Conservation (phyloP, 2,113 vertebrate genomes). For the Cyprinus carpio region DNA sequence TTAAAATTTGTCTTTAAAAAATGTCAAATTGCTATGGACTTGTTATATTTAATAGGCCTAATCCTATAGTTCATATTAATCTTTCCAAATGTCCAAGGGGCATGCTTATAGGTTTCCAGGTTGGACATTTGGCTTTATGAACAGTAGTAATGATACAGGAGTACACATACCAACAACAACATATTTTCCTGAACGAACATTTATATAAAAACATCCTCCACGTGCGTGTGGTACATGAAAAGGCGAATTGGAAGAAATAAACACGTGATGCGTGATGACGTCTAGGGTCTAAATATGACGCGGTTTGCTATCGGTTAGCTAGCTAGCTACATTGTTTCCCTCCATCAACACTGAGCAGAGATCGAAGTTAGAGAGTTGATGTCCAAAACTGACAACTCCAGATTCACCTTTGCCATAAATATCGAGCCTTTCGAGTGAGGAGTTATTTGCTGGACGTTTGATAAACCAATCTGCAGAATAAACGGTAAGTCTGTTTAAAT, state of each 20-base stretch:
- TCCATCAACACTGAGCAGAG: constrained; percentile 40
- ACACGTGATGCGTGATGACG: constrained; percentile 19
- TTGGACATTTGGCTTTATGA: not conserved
- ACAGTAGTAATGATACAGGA: not conserved
- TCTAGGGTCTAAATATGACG: not conserved
- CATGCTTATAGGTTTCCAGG: not conserved
- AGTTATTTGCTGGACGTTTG: not conserved
- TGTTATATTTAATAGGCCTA: too few relatives aligned
- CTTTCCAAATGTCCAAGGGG: not conserved
- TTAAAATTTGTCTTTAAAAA: too few relatives aligned
- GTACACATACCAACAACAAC: not conserved
- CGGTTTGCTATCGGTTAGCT: not conserved
- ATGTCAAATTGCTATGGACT: too few relatives aligned
- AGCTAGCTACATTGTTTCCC: constrained; percentile 36
- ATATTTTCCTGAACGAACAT: not conserved
- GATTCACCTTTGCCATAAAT: not conserved
- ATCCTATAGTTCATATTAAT: too few relatives aligned
- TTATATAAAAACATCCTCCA: not conserved
- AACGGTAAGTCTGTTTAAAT: not conserved
- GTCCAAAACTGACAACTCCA: not conserved
- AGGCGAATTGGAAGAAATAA: not conserved
- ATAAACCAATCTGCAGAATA: not conserved
- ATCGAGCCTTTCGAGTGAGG: not conserved
- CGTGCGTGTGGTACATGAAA: not conserved
- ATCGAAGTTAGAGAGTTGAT: constrained; percentile 1